These are phyloP conservation scores for Pseudolaguvia tuberculata DNA, from an alignment of 2,113 vertebrate genomes.

Conservation along the genomic window DNA sequence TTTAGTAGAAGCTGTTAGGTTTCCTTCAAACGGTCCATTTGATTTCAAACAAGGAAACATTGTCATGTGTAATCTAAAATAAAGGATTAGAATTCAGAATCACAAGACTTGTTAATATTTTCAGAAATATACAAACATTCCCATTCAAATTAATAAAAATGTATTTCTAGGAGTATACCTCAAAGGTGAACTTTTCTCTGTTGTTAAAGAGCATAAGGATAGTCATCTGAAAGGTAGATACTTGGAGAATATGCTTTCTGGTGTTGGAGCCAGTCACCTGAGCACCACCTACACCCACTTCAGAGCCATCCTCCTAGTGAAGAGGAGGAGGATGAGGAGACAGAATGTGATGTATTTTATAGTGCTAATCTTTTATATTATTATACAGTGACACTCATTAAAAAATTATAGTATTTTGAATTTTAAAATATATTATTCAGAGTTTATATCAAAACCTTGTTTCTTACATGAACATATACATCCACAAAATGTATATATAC, in stretches of 20 bases:
- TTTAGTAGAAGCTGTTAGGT: neutral
- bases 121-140: neutral
- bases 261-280: constrained; percentile 97
- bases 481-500: neutral
- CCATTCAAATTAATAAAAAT: neutral
- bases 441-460: neutral
- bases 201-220: constrained; percentile 99
- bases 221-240: constrained; percentile 99
- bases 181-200: constrained; percentile 95
- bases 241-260: constrained; percentile 97
- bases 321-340: neutral
- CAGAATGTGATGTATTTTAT: neutral
- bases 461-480: neutral
- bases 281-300: constrained; percentile 92
- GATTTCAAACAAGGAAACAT: too few species aligned
- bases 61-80: neutral
- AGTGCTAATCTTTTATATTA: neutral
- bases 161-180: constrained; percentile 70
- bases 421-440: too few species aligned
- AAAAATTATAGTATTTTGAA: too few species aligned
- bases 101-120: neutral
- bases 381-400: neutral
- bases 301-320: constrained; percentile 93
- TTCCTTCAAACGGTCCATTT: neutral
- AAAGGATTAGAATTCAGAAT: neutral